Evolutionary conservation across 37 sponge, comb jelly and placozoan species (phyloP).

Genomic region (Tethya wilhelma): DNA sequence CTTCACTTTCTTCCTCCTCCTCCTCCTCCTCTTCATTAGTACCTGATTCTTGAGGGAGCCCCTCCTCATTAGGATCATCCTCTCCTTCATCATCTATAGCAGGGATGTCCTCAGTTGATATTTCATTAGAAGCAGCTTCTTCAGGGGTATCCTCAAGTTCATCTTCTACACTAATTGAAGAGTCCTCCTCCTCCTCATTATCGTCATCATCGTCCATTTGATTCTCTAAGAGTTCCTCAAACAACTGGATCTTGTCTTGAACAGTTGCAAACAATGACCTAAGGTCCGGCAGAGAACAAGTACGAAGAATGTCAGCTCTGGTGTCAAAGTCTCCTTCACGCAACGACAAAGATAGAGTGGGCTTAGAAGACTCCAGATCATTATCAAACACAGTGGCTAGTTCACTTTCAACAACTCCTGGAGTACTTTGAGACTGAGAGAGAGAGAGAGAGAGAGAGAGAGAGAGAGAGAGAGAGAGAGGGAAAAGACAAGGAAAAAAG

Average conservation of each 20-base stretch:
- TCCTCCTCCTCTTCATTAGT: background rate
- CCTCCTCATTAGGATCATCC: background rate
- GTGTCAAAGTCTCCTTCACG: slow-evolving; percentile 34
- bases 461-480: too few relatives aligned
- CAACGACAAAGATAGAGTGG: slow-evolving; percentile 36
- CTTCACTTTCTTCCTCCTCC: slow-evolving; percentile 59
- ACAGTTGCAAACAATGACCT: slow-evolving; percentile 28
- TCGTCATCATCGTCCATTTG: too few relatives aligned
- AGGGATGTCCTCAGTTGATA: background rate
- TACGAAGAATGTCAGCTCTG: slow-evolving; percentile 44
- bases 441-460: too few relatives aligned
- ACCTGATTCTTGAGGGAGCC: background rate
- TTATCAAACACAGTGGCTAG: too few relatives aligned
- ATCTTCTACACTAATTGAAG: background rate
- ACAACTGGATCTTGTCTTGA: background rate
- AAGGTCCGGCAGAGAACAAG: slow-evolving; percentile 90
- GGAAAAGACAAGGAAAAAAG: too few relatives aligned
- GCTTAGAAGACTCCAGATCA: background rate
- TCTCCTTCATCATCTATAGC: background rate
- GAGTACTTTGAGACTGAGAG: too few relatives aligned
- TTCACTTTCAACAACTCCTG: too few relatives aligned
- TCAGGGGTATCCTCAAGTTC: slow-evolving; percentile 8
- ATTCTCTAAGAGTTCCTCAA: too few relatives aligned
- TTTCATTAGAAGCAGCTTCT: background rate
- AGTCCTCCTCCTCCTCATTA: background rate